Base-by-base conservation (phyloP, 2,888 invertebrate species). In the Rhingia campestris region DNA sequence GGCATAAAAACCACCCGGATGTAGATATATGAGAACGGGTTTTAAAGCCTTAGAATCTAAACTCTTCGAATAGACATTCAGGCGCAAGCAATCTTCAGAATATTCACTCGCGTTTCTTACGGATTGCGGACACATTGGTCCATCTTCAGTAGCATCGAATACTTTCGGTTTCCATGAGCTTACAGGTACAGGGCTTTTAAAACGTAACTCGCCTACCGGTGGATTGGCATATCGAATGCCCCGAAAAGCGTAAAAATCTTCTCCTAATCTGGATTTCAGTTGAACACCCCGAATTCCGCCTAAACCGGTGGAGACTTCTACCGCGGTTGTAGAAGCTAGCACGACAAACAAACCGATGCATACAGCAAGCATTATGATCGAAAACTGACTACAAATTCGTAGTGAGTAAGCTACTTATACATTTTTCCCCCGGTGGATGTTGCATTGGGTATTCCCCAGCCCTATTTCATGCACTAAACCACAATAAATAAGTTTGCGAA, bases 21-120 rank as follows among this genome's bases (percentile, higher is more conserved):
- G 95, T 58, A 95, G 91, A 89, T 92, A 94, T 0, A 95, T 92
- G 6, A 95, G 90, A 1, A 95, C 95, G 0, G 95, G 94, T 5
- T 86, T 87, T 0, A 39, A 81, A 12, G 69, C 66, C 2, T 72
- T 75, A 0, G 12, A 9, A 12, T 79, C 86, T 4, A 88, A 37
- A 88, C 51, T 87, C 86, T 92, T 86, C 87, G 93, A 92, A 84
- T 93, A 94, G 4, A 94, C 92, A 87, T 94, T 94, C n/a, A 94
- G 87, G 6, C 92, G 91, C 14, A 94, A 89, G 86, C 94, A 94
- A 87, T 94, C 94, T 87, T 94, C 94, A 3, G 92, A 92, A 14
- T 91, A 86, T 70, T 88, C 84, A 2, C 87, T 86, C 73, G 87
- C 69, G 53, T 88, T 88, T 3, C 72, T 41, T 30, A 90, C 88